A percentile compares a stretch with the other conserved stretches of the same genome.
Evolutionary conservation across 2,113 vertebrate genomes (phyloP).

Genomic region (Serinus canaria): DNA sequence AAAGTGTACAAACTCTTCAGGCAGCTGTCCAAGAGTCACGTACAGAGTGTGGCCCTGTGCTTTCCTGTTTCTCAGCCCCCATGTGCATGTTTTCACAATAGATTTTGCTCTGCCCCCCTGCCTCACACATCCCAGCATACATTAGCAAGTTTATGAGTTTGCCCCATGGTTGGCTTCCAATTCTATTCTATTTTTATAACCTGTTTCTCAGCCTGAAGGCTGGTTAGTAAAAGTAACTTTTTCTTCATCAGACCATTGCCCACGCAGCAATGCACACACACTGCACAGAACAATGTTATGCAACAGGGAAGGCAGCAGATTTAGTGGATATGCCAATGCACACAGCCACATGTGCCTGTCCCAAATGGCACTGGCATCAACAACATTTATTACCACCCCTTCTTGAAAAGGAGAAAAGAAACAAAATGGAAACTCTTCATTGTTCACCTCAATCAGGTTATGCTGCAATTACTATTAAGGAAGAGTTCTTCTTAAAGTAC

Average conservation of each 20-base stretch:
- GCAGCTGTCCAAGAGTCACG: background rate
- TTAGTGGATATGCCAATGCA: rapidly evolving
- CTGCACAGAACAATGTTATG: rapidly evolving
- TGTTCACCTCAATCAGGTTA: background rate
- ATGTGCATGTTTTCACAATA: background rate
- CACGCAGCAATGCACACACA: background rate
- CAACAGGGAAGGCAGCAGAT: background rate
- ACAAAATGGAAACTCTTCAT: background rate
- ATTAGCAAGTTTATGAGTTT: background rate
- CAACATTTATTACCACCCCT: background rate
- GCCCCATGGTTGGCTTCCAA: background rate
- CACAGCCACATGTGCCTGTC: background rate
- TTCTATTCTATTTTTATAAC: background rate
- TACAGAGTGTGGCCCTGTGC: background rate
- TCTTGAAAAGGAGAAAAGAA: background rate
- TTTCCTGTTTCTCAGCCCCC: background rate
- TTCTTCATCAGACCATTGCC: background rate
- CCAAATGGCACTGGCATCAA: background rate
- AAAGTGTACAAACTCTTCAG: background rate
- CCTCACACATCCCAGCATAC: background rate
- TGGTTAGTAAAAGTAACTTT: background rate
- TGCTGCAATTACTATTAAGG: background rate
- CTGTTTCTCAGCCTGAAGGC: background rate
- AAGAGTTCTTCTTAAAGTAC: background rate
- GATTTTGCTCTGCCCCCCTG: background rate